Evolutionary conservation across 2,888 invertebrate species (phyloP), one percentile per base, ranked within the genome.

Genomic region (Callimorpha dominula): DNA sequence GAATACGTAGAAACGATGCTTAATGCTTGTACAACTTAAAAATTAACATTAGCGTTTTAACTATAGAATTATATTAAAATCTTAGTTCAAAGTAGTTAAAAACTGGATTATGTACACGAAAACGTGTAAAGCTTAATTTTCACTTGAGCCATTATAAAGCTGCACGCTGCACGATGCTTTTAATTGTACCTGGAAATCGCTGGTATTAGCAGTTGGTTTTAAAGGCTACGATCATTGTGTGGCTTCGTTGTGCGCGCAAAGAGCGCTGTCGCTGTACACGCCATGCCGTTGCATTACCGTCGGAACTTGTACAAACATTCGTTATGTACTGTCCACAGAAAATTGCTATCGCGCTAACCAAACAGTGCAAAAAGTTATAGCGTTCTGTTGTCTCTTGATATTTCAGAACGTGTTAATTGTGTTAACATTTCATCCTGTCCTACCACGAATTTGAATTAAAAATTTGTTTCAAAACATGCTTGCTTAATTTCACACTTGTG

Each of bases 271-370:
- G 65, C 67, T 80, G 72, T 74, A 78, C 75, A 74, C 71, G 76
- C 50, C 15, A 17, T 60, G 43, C 67, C 75, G 60, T 66, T 76
- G 79, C 79, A 82, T 84, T 84, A 84, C 74, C 42, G 76, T 70
- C 49, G 60, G 69, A 50, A 80, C 81, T 84, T 85, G 80, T 78
- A 81, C 85, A 85, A 88, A 87, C 86, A 85, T 86, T 84, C 86
- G 83, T 83, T 87, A 84, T 77, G 80, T 82, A 80, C 80, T 81
- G 82, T 81, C 83, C 82, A 81, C 79, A 77, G 83, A 83, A 85
- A 87, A 87, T 86, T 81, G 83, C 78, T 81, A 74, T 80, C 71
- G 73, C 70, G 75, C 75, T 77, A 73, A 78, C 76, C 75, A 81
- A 83, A 80, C 78, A 78, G 73, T 76, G 81, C 78, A 80, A 84